Percentiles rank a stretch among this genome's conserved stretches.
These are phyloP conservation scores for Drosophila pruinosa DNA, from an alignment of 1,140 invertebrate species.

Conservation along the genomic window DNA sequence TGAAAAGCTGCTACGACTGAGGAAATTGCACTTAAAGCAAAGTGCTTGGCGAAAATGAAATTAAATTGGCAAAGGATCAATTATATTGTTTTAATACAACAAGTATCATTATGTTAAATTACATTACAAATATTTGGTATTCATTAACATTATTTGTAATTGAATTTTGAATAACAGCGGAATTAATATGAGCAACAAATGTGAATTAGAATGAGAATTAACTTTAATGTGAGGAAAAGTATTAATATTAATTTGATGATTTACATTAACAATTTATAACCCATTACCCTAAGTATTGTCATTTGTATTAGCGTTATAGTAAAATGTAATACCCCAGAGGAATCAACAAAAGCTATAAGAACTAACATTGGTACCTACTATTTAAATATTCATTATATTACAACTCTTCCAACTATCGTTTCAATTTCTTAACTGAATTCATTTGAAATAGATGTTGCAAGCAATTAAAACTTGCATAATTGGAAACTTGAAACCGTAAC, in stretches of 20 bases:
- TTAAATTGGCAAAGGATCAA: too few species aligned
- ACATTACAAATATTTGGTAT: neutral
- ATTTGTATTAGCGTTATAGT: neutral
- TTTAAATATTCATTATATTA: neutral
- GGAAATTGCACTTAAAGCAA: neutral
- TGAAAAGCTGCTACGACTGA: neutral
- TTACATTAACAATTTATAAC: too few species aligned
- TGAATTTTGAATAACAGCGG: too few species aligned
- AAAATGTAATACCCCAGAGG: too few species aligned
- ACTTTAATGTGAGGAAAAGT: neutral
- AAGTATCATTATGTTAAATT: neutral
- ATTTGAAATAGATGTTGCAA: neutral
- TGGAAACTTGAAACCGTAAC: constrained; percentile 39
- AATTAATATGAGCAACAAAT: too few species aligned
- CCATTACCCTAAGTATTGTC: too few species aligned
- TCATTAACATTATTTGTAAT: neutral
- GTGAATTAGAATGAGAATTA: too few species aligned
- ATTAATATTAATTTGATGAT: too few species aligned
- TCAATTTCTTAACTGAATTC: neutral
- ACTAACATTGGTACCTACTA: neutral
- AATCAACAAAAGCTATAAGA: too few species aligned
- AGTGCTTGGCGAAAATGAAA: neutral
- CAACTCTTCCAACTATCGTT: neutral
- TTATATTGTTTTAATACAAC: neutral
- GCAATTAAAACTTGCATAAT: constrained; percentile 57